phyloP scores from a whole-genome alignment of 2,113 vertebrate species.

The Marcusenius ussheri region DNA sequence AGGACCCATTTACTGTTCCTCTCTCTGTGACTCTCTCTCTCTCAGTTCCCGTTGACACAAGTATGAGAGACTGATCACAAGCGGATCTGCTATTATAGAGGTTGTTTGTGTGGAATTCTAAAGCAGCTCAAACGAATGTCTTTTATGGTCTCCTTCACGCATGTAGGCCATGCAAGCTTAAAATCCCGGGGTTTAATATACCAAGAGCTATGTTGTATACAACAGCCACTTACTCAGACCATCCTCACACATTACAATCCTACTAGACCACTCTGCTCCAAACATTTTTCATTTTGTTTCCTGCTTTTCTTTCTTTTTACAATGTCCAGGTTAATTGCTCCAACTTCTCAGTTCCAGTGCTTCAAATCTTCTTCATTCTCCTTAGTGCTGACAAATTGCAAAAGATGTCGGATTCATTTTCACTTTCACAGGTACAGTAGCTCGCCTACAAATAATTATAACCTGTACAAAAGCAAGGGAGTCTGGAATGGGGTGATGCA shows the following conservation, averaged over 20 bases:
- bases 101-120: not conserved
- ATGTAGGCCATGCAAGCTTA: not conserved
- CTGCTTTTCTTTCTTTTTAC: not conserved
- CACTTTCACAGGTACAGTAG: not conserved
- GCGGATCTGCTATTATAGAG: not conserved
- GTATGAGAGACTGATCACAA: not conserved
- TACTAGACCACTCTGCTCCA: not conserved
- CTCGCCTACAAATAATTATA: not conserved
- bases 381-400: not conserved
- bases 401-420: not conserved
- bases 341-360: not conserved
- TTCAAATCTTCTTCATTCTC: not conserved
- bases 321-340: not conserved
- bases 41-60: not conserved
- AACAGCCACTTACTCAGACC: not conserved
- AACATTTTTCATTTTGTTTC: not conserved
- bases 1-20: not conserved
- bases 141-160: not conserved
- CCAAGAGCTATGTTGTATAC: not conserved
- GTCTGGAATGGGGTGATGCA: not conserved
- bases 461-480: not conserved
- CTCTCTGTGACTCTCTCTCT: not conserved
- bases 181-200: not conserved
- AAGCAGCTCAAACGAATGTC: not conserved
- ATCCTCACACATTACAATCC: not conserved